Evolutionary conservation across 2,797 vertebrate species (phyloP).

Genomic region (Euthynnus affinis): DNA sequence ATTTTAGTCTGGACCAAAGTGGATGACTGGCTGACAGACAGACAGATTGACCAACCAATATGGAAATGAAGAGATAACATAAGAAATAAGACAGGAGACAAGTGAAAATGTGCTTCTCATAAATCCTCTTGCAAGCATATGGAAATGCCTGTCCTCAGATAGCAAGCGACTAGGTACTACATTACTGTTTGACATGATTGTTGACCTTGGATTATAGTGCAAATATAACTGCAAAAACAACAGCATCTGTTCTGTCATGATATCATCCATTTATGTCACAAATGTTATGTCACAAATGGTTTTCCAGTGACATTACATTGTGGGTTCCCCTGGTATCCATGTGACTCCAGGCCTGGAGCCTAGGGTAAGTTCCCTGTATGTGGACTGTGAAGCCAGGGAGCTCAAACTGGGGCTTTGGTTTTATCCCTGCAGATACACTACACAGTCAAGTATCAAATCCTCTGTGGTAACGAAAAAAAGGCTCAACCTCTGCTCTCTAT

Average conservation of each 20-base stretch:
- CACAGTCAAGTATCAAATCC: slow-evolving; percentile 5
- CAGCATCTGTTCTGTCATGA: not conserved
- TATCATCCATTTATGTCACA: not conserved
- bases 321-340: not conserved
- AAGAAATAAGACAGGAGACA: too few species aligned
- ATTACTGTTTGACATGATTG: not conserved
- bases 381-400: slow-evolving; percentile 1
- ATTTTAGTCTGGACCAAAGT: too few species aligned
- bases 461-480: not conserved
- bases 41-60: too few species aligned
- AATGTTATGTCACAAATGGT: not conserved
- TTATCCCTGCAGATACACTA: slow-evolving; percentile 22
- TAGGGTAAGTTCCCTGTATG: slow-evolving; percentile 17
- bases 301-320: not conserved
- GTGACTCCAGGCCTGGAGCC: not conserved
- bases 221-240: not conserved
- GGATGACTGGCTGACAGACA: too few species aligned
- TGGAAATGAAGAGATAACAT: too few species aligned
- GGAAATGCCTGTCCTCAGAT: not conserved
- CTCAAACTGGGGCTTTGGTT: slow-evolving; percentile 32
- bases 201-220: not conserved
- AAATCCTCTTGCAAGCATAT: not conserved
- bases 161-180: not conserved
- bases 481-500: not conserved
- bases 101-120: not conserved